Evolutionary conservation across 2,888 invertebrate genomes (phyloP), one percentile per base, ranked within the genome.

Genomic region (Lasioglossum malachurum): DNA sequence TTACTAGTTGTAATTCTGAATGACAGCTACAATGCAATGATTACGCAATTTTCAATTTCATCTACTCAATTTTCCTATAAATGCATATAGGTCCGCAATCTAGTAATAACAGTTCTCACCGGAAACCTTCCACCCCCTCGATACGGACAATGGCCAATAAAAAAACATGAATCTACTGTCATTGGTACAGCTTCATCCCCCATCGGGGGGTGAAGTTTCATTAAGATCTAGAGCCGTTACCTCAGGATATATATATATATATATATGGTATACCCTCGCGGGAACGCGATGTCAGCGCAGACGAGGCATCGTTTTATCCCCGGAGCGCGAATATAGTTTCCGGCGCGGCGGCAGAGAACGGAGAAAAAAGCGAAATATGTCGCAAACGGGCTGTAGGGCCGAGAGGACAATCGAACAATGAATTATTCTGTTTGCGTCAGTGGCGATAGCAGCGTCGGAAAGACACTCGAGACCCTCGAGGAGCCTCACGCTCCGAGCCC

Each of bases 401-500:
- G 64, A 16, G 31, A 64, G 64, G 31, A 64, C 31, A 64, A 41
- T 41, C 38, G 19, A 67, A 44, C 35, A 19, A 64, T 64, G 64
- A 64, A 64, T 64, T 64, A 64, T 64, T 64, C 19, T 19, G 41
- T 75, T 60, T 16, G 19, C 38, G 38, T 53, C 31, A 64, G 53
- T 53, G 35, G 14, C 75, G 31, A 53, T 75, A n/a, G 53, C 23
- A 69, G 23, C 69, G 69, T 69, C 69, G 23, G 38, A 71, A 71
- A 71, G 41, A 71, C 71, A 38, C 71, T 71, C 35, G 38, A 38
- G 69, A 69, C 69, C 69, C 38, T 69, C 23, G 69, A 69, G 38
- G 38, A 69, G 38, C 69, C 69, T 38, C 69, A 69, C 38, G 35
- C 69, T 35, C 69, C 69, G 69, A 35, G 38, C 41, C 38, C 41